These are phyloP conservation scores for Oxyruncus cristatus DNA, from an alignment of 2,113 vertebrate genomes.

Conservation along the genomic window DNA sequence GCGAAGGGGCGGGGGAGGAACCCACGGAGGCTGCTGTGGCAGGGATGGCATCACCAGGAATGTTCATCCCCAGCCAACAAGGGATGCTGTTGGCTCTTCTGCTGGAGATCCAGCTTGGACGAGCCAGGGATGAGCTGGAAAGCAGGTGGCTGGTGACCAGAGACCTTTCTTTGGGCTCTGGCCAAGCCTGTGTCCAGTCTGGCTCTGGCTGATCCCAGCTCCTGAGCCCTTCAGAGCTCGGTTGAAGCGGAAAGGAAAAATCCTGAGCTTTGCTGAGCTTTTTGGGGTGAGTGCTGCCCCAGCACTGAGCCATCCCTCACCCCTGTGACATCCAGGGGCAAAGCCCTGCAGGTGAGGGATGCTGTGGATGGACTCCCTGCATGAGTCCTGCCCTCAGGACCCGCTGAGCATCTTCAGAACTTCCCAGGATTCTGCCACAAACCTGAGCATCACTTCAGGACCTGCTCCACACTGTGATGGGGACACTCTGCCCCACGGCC, in stretches of 20 bases:
- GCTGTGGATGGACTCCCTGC: not conserved
- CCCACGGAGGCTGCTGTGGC: not conserved
- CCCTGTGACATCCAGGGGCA: not conserved
- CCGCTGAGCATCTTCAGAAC: not conserved
- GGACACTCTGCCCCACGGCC: not conserved
- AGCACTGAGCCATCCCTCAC: fast-evolving
- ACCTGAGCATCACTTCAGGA: not conserved
- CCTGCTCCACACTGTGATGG: not conserved
- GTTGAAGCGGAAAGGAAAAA: not conserved
- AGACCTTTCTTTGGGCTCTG: not conserved
- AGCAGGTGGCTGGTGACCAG: not conserved
- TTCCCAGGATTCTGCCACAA: not conserved
- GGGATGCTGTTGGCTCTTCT: not conserved
- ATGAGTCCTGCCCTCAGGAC: not conserved
- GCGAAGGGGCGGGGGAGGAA: not conserved
- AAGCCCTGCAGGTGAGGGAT: not conserved
- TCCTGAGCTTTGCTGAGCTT: not conserved
- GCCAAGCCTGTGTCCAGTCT: not conserved
- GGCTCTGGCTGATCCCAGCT: not conserved
- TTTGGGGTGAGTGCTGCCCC: not conserved
- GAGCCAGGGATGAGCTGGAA: not conserved
- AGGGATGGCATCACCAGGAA: not conserved
- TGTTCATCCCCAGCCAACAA: not conserved
- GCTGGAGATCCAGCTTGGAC: not conserved
- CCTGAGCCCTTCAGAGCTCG: not conserved